These are phyloP conservation scores for Speoplatyrhinus poulsoni DNA, from an alignment of 2,113 vertebrate species.

Conservation along the genomic window DNA sequence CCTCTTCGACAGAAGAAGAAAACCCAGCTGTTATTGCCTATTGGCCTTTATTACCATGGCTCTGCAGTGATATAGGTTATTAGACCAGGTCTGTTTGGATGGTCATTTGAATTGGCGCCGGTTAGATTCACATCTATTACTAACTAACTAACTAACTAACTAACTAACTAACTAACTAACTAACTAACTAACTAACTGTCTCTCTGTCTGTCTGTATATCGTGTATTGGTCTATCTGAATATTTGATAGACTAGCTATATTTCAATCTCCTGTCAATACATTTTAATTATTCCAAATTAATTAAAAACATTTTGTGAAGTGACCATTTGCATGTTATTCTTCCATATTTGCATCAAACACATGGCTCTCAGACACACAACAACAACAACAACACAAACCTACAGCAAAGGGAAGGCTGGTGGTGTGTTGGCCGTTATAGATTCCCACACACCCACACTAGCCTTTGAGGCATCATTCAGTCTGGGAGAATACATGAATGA, in stretches of 20 bases:
- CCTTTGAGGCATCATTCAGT: slow-evolving; percentile 38
- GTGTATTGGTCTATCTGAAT: neutral
- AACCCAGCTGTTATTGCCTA: slow-evolving; percentile 73
- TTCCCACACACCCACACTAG: slow-evolving; percentile 12
- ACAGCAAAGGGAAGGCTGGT: neutral
- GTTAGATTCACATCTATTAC: slow-evolving; percentile 17
- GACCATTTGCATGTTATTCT: no score
- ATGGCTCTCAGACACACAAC: no score
- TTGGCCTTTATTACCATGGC: slow-evolving; percentile 69
- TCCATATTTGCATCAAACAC: no score
- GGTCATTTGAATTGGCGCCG: slow-evolving; percentile 38
- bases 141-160: slow-evolving; percentile 14
- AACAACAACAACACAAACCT: no score
- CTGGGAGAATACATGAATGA: slow-evolving; percentile 38
- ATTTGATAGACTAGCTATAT: neutral
- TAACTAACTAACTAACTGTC: neutral
- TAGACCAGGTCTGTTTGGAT: slow-evolving; percentile 60
- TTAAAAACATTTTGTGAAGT: no score
- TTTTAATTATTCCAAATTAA: no score
- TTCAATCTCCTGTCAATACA: neutral
- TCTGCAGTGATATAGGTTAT: slow-evolving; percentile 66
- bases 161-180: slow-evolving; percentile 12
- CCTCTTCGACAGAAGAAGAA: slow-evolving; percentile 64
- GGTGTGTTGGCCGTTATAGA: neutral
- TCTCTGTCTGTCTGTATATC: neutral